Percentiles rank a stretch among this genome's conserved stretches.
These are phyloP conservation scores for Pao palembangensis DNA, from an alignment of 2,113 vertebrate genomes.

Conservation along the genomic window DNA sequence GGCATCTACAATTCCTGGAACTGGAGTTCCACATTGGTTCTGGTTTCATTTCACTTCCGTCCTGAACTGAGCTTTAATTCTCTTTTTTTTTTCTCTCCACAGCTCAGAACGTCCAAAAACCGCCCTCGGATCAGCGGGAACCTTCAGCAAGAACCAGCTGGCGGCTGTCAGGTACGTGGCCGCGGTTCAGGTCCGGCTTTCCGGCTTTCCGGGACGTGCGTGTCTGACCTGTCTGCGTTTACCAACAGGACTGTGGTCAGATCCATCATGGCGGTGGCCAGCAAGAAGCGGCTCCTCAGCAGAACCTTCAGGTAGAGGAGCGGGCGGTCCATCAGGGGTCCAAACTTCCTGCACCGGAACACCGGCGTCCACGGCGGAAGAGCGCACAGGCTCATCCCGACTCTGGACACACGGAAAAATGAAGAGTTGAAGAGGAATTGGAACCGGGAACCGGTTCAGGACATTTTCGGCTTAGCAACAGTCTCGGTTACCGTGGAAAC, in stretches of 20 bases:
- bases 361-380: too few species aligned
- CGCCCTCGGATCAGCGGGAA: neutral
- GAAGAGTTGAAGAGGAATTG: too few species aligned
- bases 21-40: slow-evolving; percentile 3
- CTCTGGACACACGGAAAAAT: too few species aligned
- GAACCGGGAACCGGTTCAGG: too few species aligned
- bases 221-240: slow-evolving; percentile 7
- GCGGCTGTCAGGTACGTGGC: slow-evolving; percentile 60
- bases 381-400: too few species aligned
- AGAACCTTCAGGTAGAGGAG: slow-evolving; percentile 32
- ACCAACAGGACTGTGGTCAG: slow-evolving; percentile 50
- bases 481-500: slow-evolving; percentile 1
- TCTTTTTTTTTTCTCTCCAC: slow-evolving; percentile 27
- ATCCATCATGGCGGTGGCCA: slow-evolving; percentile 39
- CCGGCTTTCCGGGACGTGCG: neutral
- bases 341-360: neutral
- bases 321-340: neutral
- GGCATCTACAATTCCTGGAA: slow-evolving; percentile 1
- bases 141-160: slow-evolving; percentile 36
- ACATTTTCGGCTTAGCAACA: neutral
- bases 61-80: neutral
- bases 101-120: slow-evolving; percentile 49
- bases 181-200: neutral
- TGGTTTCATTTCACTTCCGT: neutral
- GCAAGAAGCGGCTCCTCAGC: slow-evolving; percentile 20